Conservation (phyloP, 2,113 vertebrate genomes). For the Chrysochloris asiatica region DNA sequence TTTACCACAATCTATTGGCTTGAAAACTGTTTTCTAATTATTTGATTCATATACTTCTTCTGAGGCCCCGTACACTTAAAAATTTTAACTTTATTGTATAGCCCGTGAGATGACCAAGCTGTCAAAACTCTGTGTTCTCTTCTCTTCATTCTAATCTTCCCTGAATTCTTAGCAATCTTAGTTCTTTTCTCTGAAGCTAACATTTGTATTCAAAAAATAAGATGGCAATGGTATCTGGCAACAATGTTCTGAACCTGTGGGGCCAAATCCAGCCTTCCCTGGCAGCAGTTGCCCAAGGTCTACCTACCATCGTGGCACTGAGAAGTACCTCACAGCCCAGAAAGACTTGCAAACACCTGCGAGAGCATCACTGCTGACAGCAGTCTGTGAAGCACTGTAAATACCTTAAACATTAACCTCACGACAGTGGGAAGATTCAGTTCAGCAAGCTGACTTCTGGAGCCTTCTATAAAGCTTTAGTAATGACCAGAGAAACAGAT, state of each 20-base stretch:
- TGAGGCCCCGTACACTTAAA: background rate
- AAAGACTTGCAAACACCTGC: background rate
- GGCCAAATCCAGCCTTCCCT: background rate
- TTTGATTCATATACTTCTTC: background rate
- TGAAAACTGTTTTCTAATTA: background rate
- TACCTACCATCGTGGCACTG: background rate
- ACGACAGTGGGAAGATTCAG: background rate
- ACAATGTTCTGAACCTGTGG: background rate
- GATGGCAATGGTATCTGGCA: background rate
- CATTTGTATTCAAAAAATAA: slow-evolving; percentile 42
- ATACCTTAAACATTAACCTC: slow-evolving; percentile 15
- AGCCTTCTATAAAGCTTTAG: slow-evolving; percentile 32
- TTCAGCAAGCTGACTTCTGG: background rate
- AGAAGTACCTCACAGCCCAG: background rate
- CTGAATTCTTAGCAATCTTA: slow-evolving; percentile 13
- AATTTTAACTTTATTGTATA: background rate
- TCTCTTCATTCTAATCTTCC: slow-evolving; percentile 10
- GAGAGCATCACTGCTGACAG: slow-evolving; percentile 24
- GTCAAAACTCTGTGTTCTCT: slow-evolving; percentile 26
- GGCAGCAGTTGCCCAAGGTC: background rate
- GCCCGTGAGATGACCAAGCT: background rate
- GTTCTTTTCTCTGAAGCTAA: slow-evolving; percentile 23
- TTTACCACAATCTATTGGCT: background rate
- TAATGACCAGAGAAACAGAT: slow-evolving; percentile 44
- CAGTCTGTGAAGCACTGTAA: background rate